Evolutionary conservation across 1,140 invertebrate species (phyloP).

Genomic region (Polypedilum vanderplanki): DNA sequence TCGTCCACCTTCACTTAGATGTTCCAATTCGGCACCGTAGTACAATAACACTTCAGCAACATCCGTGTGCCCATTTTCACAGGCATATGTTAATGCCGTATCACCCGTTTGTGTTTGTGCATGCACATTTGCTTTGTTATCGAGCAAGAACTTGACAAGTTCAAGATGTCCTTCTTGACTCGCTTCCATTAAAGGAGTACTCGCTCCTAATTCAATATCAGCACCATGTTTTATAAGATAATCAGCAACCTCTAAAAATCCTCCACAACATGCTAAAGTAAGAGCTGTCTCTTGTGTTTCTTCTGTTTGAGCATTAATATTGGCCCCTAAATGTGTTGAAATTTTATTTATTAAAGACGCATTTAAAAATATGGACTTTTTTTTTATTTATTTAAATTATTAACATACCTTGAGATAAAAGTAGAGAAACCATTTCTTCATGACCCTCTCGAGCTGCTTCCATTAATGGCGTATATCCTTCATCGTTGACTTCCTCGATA

Average conservation of each 20-base stretch:
- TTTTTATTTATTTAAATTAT: not conserved
- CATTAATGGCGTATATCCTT: constrained; percentile 99
- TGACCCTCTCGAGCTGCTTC: constrained; percentile 97
- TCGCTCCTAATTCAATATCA: constrained; percentile 91
- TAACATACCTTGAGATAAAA: constrained; percentile 73
- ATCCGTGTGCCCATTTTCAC: constrained; percentile 95
- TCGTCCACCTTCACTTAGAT: constrained; percentile 87
- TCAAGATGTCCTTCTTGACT: constrained; percentile 95
- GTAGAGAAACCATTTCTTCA: constrained; percentile 93
- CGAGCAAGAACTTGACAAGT: constrained; percentile 79
- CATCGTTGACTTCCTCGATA: constrained; percentile 98
- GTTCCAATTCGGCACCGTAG: constrained; percentile 87
- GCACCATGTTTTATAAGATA: constrained; percentile 93
- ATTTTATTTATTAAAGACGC: constrained; percentile 31
- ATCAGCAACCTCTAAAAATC: constrained; percentile 95
- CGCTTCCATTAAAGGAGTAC: constrained; percentile 97
- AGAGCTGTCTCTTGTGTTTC: constrained; percentile 97
- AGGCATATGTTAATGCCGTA: constrained; percentile 95
- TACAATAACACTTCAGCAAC: constrained; percentile 80
- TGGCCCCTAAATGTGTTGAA: constrained; percentile 58
- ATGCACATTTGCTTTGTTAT: constrained; percentile 81
- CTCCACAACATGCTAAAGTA: constrained; percentile 93
- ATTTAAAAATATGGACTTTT: constrained; percentile 23
- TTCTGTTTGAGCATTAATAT: constrained; percentile 97
- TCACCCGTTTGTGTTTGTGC: constrained; percentile 91